phyloP scores from a whole-genome alignment of 2,888 invertebrate species.

The Noctua pronuba region DNA sequence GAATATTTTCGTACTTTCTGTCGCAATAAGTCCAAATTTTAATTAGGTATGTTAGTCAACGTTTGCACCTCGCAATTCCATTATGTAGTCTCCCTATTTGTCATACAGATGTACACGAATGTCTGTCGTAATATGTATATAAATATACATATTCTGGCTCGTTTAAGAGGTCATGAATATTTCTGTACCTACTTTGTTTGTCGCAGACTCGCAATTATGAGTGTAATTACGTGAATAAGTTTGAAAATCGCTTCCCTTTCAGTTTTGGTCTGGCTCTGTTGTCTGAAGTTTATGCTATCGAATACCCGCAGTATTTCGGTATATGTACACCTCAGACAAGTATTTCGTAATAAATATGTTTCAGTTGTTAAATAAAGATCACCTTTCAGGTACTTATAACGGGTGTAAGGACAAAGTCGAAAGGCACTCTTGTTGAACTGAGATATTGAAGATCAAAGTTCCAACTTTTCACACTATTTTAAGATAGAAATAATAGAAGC shows the following conservation, averaged over 20 bases:
- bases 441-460: neutral
- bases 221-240: neutral
- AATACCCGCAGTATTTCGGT: neutral
- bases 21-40: neutral
- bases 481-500: neutral
- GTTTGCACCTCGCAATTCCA: neutral
- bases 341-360: neutral
- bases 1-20: slow-evolving; percentile 4
- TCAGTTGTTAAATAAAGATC: neutral
- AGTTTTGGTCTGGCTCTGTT: neutral
- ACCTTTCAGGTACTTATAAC: neutral
- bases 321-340: neutral
- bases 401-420: neutral
- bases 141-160: neutral
- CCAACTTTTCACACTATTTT: neutral
- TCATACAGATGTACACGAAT: neutral
- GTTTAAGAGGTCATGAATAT: neutral
- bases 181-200: neutral
- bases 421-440: neutral
- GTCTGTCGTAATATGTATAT: neutral
- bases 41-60: neutral
- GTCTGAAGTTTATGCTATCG: neutral
- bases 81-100: no score
- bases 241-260: neutral
- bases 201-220: neutral